Base-by-base conservation (phyloP, 1,140 invertebrate species). In the Cyphomyrmex costatus region DNA sequence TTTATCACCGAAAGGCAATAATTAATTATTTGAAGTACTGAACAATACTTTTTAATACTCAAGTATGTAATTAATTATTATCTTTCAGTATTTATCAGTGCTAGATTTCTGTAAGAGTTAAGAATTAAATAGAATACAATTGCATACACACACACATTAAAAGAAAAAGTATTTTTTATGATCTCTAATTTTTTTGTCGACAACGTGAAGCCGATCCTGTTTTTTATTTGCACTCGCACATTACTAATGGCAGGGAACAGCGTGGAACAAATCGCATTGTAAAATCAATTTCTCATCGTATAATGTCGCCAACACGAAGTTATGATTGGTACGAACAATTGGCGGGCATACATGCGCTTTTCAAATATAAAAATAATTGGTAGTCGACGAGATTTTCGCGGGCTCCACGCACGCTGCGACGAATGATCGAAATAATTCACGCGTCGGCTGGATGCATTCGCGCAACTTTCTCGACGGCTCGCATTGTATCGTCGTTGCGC, bases 361-460 rank as follows among this genome's bases (percentile, higher is more conserved):
- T n/a, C 24, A 56, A 74, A 83, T 83, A 83, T 74, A 83, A 83
- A 83, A 83, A 83, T 83, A 83, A 83, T 83, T 83, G 68, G 53
- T 74, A 63, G 68, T 12, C 79, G 36, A 83, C 79, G 79, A 83
- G 79, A 73, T 83, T 83, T 83, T 49, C 27, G 66, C 36, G 66
- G n/a, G 56, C 42, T 83, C 21, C 58, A 30, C 49, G n/a, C n/a
- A 21, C 51, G 24, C 19, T 36, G 66, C 66, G 68, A 83, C 56
- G 68, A 73, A 74, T 49, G 79, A 83, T 83, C 78, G 68, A 74
- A 83, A 83, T 83, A 73, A 83, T 83, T 83, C 58, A 68, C 79
- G 51, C 51, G 36, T 46, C 24, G 53, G 24, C 53, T 53, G 77
- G n/a, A 36, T 80, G 66, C 60, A 14, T 68, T 12, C 77, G 77